These are phyloP conservation scores for Merops nubicus DNA, from an alignment of 2,113 vertebrate genomes.

Conservation along the genomic window DNA sequence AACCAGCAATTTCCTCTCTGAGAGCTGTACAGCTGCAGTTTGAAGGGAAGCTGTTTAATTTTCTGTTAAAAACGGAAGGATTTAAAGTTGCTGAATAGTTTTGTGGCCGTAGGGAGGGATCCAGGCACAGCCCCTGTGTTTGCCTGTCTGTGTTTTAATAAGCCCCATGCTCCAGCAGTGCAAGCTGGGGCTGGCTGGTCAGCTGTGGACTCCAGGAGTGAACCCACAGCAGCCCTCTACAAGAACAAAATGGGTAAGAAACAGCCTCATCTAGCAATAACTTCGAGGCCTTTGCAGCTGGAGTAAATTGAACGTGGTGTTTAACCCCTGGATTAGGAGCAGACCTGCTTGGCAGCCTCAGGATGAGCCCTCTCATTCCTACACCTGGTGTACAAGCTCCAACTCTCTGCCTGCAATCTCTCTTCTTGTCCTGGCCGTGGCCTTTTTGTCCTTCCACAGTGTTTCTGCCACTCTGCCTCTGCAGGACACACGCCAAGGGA, in stretches of 20 bases:
- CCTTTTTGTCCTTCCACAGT: neutral
- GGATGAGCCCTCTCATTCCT: neutral
- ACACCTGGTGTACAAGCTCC: neutral
- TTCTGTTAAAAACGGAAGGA: neutral
- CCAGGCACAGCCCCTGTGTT: neutral
- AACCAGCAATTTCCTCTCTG: neutral
- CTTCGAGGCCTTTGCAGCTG: neutral
- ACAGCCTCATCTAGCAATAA: neutral
- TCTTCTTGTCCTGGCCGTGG: neutral
- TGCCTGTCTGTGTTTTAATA: neutral
- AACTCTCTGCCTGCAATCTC: fast-evolving
- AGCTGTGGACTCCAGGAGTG: neutral
- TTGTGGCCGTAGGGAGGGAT: neutral
- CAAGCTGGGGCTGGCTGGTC: neutral
- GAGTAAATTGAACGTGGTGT: neutral
- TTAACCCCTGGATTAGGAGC: neutral
- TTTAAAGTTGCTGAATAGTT: neutral
- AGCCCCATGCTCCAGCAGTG: neutral
- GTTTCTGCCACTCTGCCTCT: fast-evolving
- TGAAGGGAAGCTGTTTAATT: neutral
- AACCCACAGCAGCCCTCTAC: neutral
- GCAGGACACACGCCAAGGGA: fast-evolving
- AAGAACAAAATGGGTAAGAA: neutral
- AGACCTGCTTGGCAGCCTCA: neutral
- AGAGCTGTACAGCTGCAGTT: neutral